These are phyloP conservation scores for Aspidoscelis tigris DNA, from an alignment of 2,113 vertebrate genomes.

Conservation along the genomic window DNA sequence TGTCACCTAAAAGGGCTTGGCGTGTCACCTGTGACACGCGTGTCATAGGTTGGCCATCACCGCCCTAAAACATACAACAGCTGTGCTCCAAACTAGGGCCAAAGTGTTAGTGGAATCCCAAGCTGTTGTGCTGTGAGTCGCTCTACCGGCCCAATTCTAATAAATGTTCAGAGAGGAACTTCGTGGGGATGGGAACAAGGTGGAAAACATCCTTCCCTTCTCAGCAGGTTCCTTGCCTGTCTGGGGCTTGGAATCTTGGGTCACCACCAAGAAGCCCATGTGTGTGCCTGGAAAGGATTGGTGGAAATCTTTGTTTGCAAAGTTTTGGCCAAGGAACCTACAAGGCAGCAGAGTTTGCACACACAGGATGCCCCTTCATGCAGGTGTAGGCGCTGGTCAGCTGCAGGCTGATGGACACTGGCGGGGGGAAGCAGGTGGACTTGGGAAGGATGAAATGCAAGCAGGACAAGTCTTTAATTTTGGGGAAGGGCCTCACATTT, in stretches of 20 bases:
- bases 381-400: accelerated
- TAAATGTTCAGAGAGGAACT: background rate
- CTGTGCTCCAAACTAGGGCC: too few species aligned
- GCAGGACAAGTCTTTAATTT: background rate
- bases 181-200: background rate
- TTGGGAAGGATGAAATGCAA: background rate
- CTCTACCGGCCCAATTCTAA: accelerated
- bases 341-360: constrained; percentile 3
- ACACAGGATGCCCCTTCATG: background rate
- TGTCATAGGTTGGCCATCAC: too few species aligned
- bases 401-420: background rate
- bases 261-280: background rate
- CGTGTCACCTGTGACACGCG: too few species aligned
- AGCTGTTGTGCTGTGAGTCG: background rate
- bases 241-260: constrained; percentile 5
- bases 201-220: background rate
- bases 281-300: constrained; percentile 10
- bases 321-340: background rate
- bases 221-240: constrained; percentile 28
- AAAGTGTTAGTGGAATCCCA: too few species aligned
- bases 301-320: constrained; percentile 46
- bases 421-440: background rate
- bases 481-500: background rate
- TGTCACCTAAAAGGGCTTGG: too few species aligned
- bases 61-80: too few species aligned